Evolutionary conservation across 2,113 vertebrate species (phyloP).

Genomic region (Lichenostomus cassidix): DNA sequence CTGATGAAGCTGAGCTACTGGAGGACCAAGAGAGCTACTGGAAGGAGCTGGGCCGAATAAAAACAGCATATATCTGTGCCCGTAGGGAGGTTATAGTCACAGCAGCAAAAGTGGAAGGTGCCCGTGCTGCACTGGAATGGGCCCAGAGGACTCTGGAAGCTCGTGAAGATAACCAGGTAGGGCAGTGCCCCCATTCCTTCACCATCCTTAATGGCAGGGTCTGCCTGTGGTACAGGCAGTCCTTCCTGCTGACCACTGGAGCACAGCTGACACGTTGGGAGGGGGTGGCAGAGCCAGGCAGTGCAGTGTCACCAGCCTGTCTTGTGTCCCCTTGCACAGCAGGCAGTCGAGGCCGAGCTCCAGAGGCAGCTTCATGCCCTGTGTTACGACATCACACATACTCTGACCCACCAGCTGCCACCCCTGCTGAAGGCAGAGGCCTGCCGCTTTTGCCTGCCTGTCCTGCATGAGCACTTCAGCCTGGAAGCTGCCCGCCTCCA

Average conservation of each 20-base stretch:
- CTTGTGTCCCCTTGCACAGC: neutral
- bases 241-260: neutral
- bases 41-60: neutral
- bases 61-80: neutral
- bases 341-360: fast-evolving
- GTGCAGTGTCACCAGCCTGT: neutral
- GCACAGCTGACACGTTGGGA: neutral
- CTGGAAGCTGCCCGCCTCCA: neutral
- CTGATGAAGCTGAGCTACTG: neutral
- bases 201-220: neutral
- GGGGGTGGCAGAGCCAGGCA: neutral
- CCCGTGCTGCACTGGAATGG: neutral
- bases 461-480: neutral
- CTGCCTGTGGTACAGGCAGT: neutral
- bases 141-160: neutral
- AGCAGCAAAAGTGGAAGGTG: constrained; percentile 25
- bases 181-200: neutral
- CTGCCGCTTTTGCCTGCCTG: neutral
- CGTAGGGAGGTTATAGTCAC: neutral
- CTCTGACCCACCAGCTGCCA: neutral
- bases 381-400: fast-evolving
- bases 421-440: neutral
- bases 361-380: neutral
- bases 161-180: constrained; percentile 16
- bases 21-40: neutral